Evolutionary conservation across 2,888 invertebrate species (phyloP), one percentile per base, ranked within the genome.

Genomic region (Ditylenchus weischeri): DNA sequence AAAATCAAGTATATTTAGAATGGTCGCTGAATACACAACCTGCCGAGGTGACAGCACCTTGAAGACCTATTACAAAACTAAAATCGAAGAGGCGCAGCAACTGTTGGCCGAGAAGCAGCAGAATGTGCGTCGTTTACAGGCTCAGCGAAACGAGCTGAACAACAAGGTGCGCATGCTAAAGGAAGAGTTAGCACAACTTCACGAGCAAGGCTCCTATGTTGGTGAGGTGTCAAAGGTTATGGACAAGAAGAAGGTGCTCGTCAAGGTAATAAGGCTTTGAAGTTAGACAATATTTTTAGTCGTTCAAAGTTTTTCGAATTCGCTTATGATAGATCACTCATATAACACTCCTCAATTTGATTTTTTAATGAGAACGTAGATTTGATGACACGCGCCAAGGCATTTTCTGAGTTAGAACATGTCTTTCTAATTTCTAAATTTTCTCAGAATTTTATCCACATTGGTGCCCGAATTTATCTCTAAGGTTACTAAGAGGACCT

Each of bases 151-250:
- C 88, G 96, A 98, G 84, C 89, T 98, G 0, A 98, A 98, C 86
- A 93, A 94, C 11, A 98, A 96, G 90, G 92, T 98, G 57, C 90
- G 62, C 19, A 62, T 62, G 62, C 49, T 62, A 0, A 62, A 62
- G 11, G 98, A 98, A 84, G 98, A 98, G 84, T 86, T 99, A 0
- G 95, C 96, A 86, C 87, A 96, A 36, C 87, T 98, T 15, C 88
- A 88, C 78, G 98, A 99, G 83, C 98, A 99, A 84, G 98, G 98
- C 18, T 95, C 95, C 21, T 96, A 99, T 86, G 98, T 98, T 3
- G 98, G 98, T 13, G 98, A 98, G 86, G 96, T 98, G 6, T 95
- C 96, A 0, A 96, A 98, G 84, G 94, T 95, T 0, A 99, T 98
- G 96, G 98, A 99, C 85, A 98, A 99, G 85, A 98, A 98, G 86